Evolutionary conservation across 2,797 vertebrate genomes (phyloP).

Genomic region (Smutsia temminckii): DNA sequence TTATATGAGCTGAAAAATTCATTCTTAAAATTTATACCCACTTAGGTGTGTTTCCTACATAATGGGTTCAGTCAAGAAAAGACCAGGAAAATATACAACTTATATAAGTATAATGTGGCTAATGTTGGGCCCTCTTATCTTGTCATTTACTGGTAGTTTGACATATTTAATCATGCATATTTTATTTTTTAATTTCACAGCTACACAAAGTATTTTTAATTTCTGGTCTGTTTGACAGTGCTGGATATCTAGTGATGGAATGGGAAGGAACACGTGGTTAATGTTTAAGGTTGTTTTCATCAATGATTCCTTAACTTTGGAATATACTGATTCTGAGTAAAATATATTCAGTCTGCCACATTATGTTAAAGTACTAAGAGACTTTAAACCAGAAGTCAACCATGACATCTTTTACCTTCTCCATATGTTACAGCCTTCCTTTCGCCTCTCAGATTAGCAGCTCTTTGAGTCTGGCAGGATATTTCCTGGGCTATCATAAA

Average conservation of each 20-base stretch:
- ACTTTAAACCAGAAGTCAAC: not conserved
- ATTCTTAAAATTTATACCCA: not conserved
- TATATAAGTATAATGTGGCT: not conserved
- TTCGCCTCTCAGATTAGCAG: not conserved
- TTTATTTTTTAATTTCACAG: conserved; percentile 17
- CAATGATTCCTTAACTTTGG: not conserved
- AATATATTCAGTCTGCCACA: not conserved
- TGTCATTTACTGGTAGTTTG: conserved; percentile 25
- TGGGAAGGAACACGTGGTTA: not conserved
- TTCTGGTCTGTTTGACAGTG: not conserved
- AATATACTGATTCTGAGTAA: conserved; percentile 5
- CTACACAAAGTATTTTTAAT: not conserved
- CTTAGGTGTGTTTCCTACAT: not conserved
- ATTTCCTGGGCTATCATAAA: conserved; percentile 1
- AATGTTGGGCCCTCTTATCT: not conserved
- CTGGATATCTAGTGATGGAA: not conserved
- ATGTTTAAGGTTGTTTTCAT: conserved; percentile 7
- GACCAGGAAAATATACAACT: not conserved
- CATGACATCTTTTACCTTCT: not conserved
- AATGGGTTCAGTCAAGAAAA: not conserved
- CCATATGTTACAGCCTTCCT: not conserved
- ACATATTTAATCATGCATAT: not conserved
- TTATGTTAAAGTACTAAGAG: not conserved
- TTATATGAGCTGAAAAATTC: not conserved
- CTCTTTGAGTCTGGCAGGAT: not conserved